These are phyloP conservation scores for Acanthosepion lycidas DNA, from an alignment of 2,888 invertebrate species.

Conservation along the genomic window DNA sequence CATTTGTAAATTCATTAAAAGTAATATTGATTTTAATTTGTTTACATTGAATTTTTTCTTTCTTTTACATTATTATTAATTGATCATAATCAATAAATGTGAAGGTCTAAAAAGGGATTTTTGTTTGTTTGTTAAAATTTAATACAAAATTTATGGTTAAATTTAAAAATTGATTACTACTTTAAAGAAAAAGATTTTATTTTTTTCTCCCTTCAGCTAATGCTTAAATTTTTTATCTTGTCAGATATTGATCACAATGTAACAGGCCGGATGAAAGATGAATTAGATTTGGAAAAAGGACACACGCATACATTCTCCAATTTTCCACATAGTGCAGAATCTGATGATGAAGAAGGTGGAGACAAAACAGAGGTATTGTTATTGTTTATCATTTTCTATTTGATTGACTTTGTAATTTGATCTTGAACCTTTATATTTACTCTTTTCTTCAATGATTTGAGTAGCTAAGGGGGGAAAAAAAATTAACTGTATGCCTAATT, in stretches of 20 bases:
- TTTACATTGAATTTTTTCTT: neutral
- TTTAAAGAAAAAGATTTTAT: neutral
- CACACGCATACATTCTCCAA: conserved; percentile 72
- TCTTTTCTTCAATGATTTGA: neutral
- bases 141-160: neutral
- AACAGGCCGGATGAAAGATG: neutral
- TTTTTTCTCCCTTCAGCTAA: too few species aligned
- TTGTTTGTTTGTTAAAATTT: neutral
- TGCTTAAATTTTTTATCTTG: neutral
- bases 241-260: conserved; percentile 46
- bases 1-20: conserved; percentile 36
- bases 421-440: neutral
- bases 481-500: neutral
- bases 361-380: conserved; percentile 67
- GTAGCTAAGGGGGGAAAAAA: neutral
- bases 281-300: conserved; percentile 52
- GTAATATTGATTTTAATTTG: neutral
- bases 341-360: conserved; percentile 67
- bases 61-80: neutral
- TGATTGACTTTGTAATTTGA: neutral
- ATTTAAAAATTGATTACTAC: neutral
- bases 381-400: neutral
- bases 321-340: conserved; percentile 69
- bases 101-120: neutral
- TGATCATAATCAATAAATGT: neutral